phyloP scores from a whole-genome alignment of 2,888 invertebrate genomes.

The Dendrolimus houi region DNA sequence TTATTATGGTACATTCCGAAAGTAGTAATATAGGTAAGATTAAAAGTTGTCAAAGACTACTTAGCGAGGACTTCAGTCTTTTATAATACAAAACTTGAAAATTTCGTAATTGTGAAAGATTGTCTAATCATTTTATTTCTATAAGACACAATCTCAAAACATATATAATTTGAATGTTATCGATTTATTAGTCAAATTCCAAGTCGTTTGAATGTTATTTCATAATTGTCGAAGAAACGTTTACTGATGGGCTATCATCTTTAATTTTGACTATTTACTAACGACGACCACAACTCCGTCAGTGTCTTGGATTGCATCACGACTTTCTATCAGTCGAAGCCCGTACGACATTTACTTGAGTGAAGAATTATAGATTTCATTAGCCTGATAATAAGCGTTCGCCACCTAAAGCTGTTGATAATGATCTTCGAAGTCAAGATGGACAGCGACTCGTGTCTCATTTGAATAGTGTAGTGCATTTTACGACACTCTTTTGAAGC shows the following conservation, averaged over 20 bases:
- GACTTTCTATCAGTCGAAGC: constrained; percentile 41
- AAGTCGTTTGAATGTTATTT: background rate
- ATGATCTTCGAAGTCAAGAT: constrained; percentile 24
- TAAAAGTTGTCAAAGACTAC: too few relatives aligned
- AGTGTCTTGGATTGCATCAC: constrained; percentile 34
- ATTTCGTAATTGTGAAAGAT: background rate
- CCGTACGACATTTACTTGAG: constrained; percentile 14
- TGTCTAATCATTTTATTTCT: background rate
- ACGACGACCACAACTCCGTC: constrained; percentile 24
- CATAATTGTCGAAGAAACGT: background rate
- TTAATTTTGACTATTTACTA: background rate
- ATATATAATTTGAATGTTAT: background rate
- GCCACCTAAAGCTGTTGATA: constrained; percentile 24
- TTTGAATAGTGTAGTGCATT: constrained; percentile 23
- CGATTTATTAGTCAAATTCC: background rate
- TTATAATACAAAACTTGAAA: background rate
- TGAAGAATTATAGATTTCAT: constrained; percentile 45
- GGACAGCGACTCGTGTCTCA: constrained; percentile 19
- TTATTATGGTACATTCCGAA: too few relatives aligned
- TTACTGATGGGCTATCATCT: background rate
- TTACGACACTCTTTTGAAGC: constrained; percentile 16
- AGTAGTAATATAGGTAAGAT: too few relatives aligned
- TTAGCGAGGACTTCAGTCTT: too few relatives aligned
- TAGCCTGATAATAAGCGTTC: constrained; percentile 26
- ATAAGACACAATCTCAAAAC: background rate